phyloP scores from a whole-genome alignment of 2,888 invertebrate genomes.

The Leptinotarsa tumamoca region DNA sequence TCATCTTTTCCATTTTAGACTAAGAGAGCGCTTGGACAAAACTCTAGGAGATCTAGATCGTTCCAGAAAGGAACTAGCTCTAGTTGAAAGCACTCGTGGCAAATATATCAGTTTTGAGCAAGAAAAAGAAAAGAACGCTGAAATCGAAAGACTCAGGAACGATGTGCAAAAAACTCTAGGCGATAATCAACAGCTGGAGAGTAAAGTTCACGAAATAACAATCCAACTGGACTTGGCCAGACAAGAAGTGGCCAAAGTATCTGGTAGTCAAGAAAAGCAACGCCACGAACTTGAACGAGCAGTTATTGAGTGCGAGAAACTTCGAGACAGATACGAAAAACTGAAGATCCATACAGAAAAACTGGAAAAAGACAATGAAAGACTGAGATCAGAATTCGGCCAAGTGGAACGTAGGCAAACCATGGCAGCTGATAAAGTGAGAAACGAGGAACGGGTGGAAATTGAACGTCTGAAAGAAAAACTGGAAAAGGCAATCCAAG shows the following conservation, averaged over 20 bases:
- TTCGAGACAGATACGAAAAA: conserved; percentile 88
- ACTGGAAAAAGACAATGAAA: conserved; percentile 82
- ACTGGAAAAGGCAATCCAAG: conserved; percentile 85
- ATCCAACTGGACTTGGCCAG: conserved; percentile 85
- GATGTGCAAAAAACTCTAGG: conserved; percentile 78
- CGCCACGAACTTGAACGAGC: conserved; percentile 84
- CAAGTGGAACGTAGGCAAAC: conserved; percentile 74
- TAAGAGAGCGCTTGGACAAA: conserved; percentile 84
- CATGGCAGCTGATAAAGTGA: conserved; percentile 74
- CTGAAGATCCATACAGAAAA: conserved; percentile 79
- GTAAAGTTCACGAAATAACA: conserved; percentile 81
- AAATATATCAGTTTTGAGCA: conserved; percentile 80
- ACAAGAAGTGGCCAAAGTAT: conserved; percentile 81
- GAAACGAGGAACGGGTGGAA: conserved; percentile 80
- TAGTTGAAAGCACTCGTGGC: conserved; percentile 81
- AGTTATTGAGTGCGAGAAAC: conserved; percentile 90
- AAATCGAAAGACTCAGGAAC: conserved; percentile 79
- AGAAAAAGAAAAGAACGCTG: conserved; percentile 73
- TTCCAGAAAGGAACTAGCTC: conserved; percentile 80
- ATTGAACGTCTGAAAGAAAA: conserved; percentile 88
- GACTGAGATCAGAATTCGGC: conserved; percentile 77
- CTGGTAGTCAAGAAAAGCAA: conserved; percentile 83
- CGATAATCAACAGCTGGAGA: conserved; percentile 78
- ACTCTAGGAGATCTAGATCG: conserved; percentile 83
- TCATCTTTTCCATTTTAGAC: conserved; percentile 64